Conservation (phyloP, 2,888 invertebrate species). For the Blastobasis adustella region DNA sequence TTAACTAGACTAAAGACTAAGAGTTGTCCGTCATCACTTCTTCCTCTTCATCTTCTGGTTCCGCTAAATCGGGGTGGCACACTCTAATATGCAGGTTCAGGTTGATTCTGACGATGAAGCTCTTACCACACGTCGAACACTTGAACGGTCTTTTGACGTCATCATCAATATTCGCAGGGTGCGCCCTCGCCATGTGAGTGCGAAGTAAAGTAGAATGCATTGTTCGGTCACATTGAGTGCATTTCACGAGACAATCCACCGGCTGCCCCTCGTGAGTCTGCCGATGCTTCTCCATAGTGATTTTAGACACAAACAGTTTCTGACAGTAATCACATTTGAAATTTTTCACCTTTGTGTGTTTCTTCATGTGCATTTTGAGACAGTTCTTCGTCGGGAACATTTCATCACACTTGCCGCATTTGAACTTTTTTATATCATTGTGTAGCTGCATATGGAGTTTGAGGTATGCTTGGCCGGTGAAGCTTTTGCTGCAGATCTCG, state of each 20-base stretch:
- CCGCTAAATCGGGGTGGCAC: conserved; percentile 62
- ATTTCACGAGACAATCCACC: conserved; percentile 63
- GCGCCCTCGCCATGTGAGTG: conserved; percentile 55
- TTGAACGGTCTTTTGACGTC: conserved; percentile 65
- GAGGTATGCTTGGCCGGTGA: conserved; percentile 64
- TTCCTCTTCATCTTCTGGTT: conserved; percentile 66
- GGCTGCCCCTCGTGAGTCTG: conserved; percentile 63
- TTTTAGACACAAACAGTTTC: conserved; percentile 64
- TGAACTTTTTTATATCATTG: conserved; percentile 65
- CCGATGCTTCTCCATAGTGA: conserved; percentile 66
- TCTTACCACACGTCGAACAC: conserved; percentile 62
- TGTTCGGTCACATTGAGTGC: conserved; percentile 59
- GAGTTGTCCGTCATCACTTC: conserved; percentile 66
- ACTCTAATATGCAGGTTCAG: conserved; percentile 63
- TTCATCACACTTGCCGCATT: conserved; percentile 65
- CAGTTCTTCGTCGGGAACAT: conserved; percentile 69
- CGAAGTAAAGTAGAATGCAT: conserved; percentile 58
- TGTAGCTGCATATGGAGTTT: conserved; percentile 68
- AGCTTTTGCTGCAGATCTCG: conserved; percentile 61
- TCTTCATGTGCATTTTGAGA: conserved; percentile 66
- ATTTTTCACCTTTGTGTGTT: conserved; percentile 67
- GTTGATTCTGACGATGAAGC: conserved; percentile 66
- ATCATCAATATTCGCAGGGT: conserved; percentile 50
- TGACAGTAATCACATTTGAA: conserved; percentile 65
- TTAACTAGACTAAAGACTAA: conserved; percentile 25